Conservation (phyloP, 2,113 vertebrate genomes). For the Apodemus sylvaticus region DNA sequence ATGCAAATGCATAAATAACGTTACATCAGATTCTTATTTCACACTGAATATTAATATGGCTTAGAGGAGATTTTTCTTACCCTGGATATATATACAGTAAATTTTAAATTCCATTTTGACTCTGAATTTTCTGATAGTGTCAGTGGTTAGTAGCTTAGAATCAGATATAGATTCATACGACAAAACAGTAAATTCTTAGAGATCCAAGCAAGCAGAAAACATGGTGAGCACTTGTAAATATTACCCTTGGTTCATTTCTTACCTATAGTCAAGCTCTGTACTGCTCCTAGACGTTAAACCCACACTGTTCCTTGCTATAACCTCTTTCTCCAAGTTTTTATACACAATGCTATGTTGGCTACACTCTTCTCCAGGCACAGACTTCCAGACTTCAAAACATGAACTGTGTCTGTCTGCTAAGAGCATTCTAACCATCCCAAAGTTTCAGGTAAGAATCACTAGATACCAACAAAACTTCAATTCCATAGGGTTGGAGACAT, state of each 20-base stretch:
- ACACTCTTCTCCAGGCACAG: not conserved
- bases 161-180: not conserved
- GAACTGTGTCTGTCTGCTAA: not conserved
- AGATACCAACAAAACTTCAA: not conserved
- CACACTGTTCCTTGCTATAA: not conserved
- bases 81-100: constrained; percentile 35
- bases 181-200: not conserved
- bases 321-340: not conserved
- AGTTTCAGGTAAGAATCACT: not conserved
- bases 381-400: not conserved
- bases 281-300: not conserved
- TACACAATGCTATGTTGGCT: not conserved
- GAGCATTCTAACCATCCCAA: not conserved
- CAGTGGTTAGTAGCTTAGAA: not conserved
- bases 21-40: not conserved
- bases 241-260: constrained; percentile 9
- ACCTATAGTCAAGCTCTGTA: not conserved
- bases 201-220: not conserved
- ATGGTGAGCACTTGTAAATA: not conserved
- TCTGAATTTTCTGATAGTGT: not conserved
- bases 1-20: not conserved
- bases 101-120: not conserved
- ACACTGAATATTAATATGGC: not conserved
- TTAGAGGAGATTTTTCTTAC: constrained; percentile 23
- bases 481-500: not conserved